Evolutionary conservation across 2,888 invertebrate genomes (phyloP), one percentile per base, ranked within the genome.

Genomic region (Clistopyga incitator): DNA sequence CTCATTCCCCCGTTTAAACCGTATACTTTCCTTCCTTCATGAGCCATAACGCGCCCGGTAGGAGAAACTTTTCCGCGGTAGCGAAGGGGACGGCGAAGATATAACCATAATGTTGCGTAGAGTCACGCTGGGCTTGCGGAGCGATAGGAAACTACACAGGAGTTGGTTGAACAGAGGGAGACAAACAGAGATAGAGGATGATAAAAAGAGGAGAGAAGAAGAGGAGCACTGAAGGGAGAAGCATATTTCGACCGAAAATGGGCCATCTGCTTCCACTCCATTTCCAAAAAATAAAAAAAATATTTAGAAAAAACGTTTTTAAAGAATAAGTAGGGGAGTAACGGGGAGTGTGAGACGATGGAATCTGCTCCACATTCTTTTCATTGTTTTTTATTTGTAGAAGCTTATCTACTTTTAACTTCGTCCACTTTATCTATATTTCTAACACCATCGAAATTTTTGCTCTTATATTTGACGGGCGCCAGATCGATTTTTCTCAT

Each of bases 241-340:
- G 74, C 56, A 81, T 81, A 84, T 78, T 85, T 78, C 72, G 45
- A 68, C 45, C 59, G 81, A 85, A 85, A 86, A 85, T 84, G 71
- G 85, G 56, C 84, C 85, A 86, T 86, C 85, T 86, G 85, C 71
- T 86, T 77, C 80, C 79, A 82, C 76, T 85, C 78, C 71, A 78
- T 84, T 80, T 65, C 71, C 29, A 52, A 52, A 52, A 45, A n/a
- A 52, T 47, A 42, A 45, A 61, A 25, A 72, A 72, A 42, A 42
- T 11, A 11, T 1, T 42, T 25, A 47, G 15, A 50, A 38, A 34
- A 65, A 29, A 54, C 15, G 29, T 25, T 29, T 45, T 23, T 61
- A 64, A 76, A 64, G 59, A 42, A 61, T 23, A 70, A 76, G 45
- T 42, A 64, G 56, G n/a, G 56, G 42, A 59, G 0, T 34, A 74